Evolutionary conservation across 2,113 vertebrate species (phyloP).

Genomic region (Danio rerio): GRCz12tu NC_133197.1:20477001-20477500

Average conservation of each 20-base stretch:
- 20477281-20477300: background rate
- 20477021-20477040: slow-evolving; percentile 8
- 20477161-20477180: background rate
- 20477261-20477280: background rate
- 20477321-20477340: background rate
- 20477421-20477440: no score
- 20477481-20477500: no score
- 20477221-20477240: background rate
- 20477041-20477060: background rate
- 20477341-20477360: background rate
- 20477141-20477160: slow-evolving; percentile 18
- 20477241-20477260: background rate
- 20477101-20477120: background rate
- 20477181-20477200: background rate
- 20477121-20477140: slow-evolving; percentile 29
- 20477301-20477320: background rate
- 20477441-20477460: no score
- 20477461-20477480: no score
- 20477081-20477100: slow-evolving; percentile 41
- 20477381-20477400: background rate
- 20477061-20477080: slow-evolving; percentile 20
- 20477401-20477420: no score
- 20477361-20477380: background rate
- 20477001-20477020: background rate
- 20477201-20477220: background rate